phyloP scores from a whole-genome alignment of 2,113 vertebrate genomes.

The Kryptolebias marmoratus region DNA sequence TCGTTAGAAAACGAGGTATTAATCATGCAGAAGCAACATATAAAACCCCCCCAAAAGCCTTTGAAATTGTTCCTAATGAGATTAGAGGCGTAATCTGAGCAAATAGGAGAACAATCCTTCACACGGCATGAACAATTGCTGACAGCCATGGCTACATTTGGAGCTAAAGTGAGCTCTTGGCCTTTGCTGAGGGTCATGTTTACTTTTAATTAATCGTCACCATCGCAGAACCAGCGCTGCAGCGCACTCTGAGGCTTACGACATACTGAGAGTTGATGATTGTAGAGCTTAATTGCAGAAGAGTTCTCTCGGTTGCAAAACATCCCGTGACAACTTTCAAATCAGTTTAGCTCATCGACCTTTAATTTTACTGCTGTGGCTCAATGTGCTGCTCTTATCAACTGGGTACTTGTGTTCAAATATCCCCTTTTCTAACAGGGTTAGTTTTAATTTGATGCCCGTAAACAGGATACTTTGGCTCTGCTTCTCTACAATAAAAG shows the following conservation, averaged over 20 bases:
- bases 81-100: background rate
- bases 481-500: no score
- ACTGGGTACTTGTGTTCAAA: no score
- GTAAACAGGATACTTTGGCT: no score
- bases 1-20: background rate
- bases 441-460: no score
- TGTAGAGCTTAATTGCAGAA: no score
- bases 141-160: constrained; percentile 8
- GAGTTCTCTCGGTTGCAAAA: no score
- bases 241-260: background rate
- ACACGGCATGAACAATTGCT: constrained; percentile 18
- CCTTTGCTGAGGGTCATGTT: constrained; percentile 3
- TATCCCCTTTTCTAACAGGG: no score
- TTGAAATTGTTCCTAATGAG: background rate
- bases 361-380: no score
- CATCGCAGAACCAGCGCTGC: background rate
- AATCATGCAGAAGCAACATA: constrained; percentile 3
- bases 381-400: no score
- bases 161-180: background rate
- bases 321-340: no score
- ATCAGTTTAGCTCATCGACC: background rate
- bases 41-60: background rate
- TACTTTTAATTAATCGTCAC: constrained; percentile 1
- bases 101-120: constrained; percentile 7
- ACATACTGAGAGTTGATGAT: no score